Evolutionary conservation across 2,888 invertebrate species (phyloP).

Genomic region (Cantharis lateralis): DNA sequence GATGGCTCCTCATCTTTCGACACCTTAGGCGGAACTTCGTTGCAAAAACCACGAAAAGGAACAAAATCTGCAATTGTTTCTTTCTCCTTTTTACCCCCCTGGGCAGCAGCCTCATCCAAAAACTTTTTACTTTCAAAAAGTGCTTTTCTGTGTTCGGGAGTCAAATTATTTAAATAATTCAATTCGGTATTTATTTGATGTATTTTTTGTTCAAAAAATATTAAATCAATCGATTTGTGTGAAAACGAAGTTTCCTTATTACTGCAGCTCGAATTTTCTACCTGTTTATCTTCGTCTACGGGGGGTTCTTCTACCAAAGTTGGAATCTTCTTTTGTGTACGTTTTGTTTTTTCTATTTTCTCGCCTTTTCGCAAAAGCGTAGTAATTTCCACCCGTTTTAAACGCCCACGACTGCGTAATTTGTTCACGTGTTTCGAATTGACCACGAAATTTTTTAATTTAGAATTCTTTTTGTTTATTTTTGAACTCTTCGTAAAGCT

Average conservation of each 20-base stretch:
- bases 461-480: not conserved
- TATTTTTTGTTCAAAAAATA: not conserved
- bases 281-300: not conserved
- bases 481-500: not conserved
- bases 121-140: conserved; percentile 25
- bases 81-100: not conserved
- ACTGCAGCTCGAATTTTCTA: not conserved
- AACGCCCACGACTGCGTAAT: not conserved
- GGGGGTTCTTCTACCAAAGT: not conserved
- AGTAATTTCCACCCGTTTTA: not conserved
- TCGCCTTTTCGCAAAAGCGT: not conserved
- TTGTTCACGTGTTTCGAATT: not conserved
- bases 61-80: not conserved
- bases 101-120: not conserved
- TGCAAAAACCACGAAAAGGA: not conserved
- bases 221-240: not conserved
- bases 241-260: not conserved
- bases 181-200: not conserved
- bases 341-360: not conserved
- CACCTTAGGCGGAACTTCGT: not conserved
- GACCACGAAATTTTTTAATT: not conserved
- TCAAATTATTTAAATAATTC: conserved; percentile 16
- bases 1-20: not conserved
- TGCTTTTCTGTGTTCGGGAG: conserved; percentile 24
- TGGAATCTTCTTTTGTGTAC: not conserved